phyloP scores from a whole-genome alignment of 2,888 invertebrate genomes.

The Chloroclysta siterata region DNA sequence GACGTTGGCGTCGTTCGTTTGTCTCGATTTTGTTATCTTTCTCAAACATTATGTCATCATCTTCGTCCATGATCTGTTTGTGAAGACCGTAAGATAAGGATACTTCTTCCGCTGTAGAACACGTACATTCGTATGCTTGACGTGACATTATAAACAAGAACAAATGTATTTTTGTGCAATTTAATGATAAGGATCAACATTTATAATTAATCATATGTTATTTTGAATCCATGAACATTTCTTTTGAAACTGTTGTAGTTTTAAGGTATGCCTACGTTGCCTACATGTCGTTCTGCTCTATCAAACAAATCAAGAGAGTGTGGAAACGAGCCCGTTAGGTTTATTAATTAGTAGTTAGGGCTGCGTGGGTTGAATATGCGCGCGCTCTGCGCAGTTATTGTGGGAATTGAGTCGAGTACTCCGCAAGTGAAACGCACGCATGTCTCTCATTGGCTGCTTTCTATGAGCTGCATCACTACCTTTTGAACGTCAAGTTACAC shows the following conservation, averaged over 20 bases:
- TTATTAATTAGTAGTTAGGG: constrained; percentile 73
- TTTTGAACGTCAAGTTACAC: constrained; percentile 7
- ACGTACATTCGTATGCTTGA: neutral
- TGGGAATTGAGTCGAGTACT: constrained; percentile 62
- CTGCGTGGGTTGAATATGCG: constrained; percentile 69
- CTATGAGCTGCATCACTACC: constrained; percentile 45
- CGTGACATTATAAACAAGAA: neutral
- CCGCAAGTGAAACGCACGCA: constrained; percentile 56
- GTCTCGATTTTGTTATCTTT: constrained; percentile 55
- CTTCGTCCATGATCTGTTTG: constrained; percentile 62
- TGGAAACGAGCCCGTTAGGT: constrained; percentile 67
- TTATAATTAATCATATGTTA: too few species aligned
- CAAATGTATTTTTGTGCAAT: neutral
- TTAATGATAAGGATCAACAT: neutral
- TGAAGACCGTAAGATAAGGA: constrained; percentile 60
- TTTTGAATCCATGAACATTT: neutral
- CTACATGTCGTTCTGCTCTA: constrained; percentile 55
- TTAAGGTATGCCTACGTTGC: constrained; percentile 27
- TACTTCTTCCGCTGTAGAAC: constrained; percentile 46
- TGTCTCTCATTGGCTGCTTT: constrained; percentile 50
- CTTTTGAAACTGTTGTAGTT: constrained; percentile 20
- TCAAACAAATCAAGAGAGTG: constrained; percentile 65
- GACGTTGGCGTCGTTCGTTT: neutral
- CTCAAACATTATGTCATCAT: constrained; percentile 63
- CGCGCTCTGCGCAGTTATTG: constrained; percentile 60